Percentiles rank a stretch among this genome's conserved stretches.
Evolutionary conservation across 2,797 vertebrate species (phyloP).

Genomic region (Silurus lanzhouensis): DNA sequence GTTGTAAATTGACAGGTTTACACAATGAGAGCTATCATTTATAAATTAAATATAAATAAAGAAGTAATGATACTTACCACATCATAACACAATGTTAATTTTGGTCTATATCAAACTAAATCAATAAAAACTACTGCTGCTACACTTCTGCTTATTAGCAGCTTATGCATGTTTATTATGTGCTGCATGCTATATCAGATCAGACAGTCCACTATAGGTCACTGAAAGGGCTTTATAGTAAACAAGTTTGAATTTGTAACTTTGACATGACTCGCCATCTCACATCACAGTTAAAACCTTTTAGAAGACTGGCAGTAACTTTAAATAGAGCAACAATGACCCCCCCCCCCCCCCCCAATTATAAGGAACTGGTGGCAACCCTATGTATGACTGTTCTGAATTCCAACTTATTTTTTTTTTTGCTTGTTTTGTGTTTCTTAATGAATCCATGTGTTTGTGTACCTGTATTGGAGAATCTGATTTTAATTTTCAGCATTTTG

Average conservation of each 20-base stretch:
- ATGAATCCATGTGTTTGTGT: conserved; percentile 66
- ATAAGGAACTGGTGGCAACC: not conserved
- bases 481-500: conserved; percentile 97
- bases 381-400: conserved; percentile 39
- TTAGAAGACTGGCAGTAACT: not conserved
- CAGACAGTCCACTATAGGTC: not conserved
- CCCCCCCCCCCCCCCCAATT: not conserved
- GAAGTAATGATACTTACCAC: not conserved
- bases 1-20: not conserved
- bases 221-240: not conserved
- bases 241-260: not conserved
- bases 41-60: not conserved
- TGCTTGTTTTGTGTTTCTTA: conserved; percentile 19
- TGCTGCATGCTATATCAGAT: not conserved
- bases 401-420: conserved; percentile 34
- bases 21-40: not conserved
- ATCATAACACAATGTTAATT: not conserved
- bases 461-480: conserved; percentile 79
- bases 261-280: not conserved
- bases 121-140: no score
- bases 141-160: no score
- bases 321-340: not conserved
- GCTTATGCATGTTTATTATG: no score
- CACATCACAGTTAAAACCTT: not conserved
- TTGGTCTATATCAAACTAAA: not conserved